Evolutionary conservation across 2,888 invertebrate species (phyloP), one percentile per base, ranked within the genome.

Genomic region (Tenthredo distinguenda): DNA sequence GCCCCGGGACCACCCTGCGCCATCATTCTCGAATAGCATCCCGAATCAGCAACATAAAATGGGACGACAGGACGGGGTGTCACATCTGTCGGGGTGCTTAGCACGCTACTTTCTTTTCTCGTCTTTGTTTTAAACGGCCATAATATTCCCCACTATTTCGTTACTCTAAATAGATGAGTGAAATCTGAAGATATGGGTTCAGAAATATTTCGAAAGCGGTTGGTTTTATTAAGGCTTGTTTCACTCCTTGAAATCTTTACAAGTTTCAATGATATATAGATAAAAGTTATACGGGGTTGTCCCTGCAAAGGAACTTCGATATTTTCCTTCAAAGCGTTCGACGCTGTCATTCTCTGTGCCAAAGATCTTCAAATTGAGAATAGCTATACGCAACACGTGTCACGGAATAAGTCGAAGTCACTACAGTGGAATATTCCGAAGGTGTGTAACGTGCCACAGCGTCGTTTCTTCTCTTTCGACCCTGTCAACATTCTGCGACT

Each of bases 71-170:
- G 12, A 40, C 72, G 72, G 43, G 9, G 21, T 43, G 72, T 74
- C 72, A 74, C 72, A 74, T 74, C 43, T 43, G 72, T 43, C 68
- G 34, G 6, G 68, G 68, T 68, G 68, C 68, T 68, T 68, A 68
- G 68, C 34, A 34, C 31, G 18, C 26, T 68, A 12, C 34, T 34
- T 68, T 34, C 26, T 34, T 18, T 68, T 18, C 26, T 6, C 6
- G 26, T 15, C 9, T 68, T 34, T 68, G 68, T 34, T 34, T 68
- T 34, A 34, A 68, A 68, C 68, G 12, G 18, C 68, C 18, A 18
- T 68, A 34, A 15, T 68, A 18, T 7, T 34, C 6, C 68, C 15
- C 2, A 68, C 68, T 34, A 68, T 68, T 26, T 0, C 9, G 21
- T 26, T 10, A 62, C 21, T 62, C 26, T 10, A 9, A 58, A 58